phyloP scores from a whole-genome alignment of 2,888 invertebrate genomes.

The Fragum fragum region DNA sequence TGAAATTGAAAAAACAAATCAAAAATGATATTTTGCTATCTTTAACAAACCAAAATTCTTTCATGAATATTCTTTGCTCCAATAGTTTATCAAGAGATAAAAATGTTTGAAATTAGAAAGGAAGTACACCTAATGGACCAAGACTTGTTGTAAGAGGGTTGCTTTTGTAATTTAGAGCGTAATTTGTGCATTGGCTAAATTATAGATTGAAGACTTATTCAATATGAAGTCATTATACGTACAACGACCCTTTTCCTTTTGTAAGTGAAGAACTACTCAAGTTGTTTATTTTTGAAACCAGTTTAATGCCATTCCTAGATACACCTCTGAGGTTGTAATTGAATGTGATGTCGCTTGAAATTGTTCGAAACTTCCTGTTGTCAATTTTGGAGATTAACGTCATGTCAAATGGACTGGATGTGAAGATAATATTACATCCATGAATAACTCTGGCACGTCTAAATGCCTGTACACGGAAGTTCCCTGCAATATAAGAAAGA shows the following conservation, averaged over 20 bases:
- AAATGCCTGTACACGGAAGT: constrained; percentile 6
- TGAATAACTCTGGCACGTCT: constrained; percentile 42
- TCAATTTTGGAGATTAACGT: constrained; percentile 57
- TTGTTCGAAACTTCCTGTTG: constrained; percentile 44
- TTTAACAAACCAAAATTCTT: too few relatives aligned
- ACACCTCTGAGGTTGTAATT: constrained; percentile 68
- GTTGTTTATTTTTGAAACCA: constrained; percentile 71
- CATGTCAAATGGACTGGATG: constrained; percentile 55
- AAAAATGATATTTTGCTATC: too few relatives aligned
- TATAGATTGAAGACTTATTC: not conserved
- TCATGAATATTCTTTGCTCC: too few relatives aligned
- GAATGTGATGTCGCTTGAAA: constrained; percentile 60
- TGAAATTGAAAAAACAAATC: too few relatives aligned
- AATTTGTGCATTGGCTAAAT: too few relatives aligned
- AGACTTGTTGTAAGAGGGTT: too few relatives aligned
- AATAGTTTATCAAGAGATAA: too few relatives aligned
- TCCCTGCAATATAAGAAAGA: not conserved
- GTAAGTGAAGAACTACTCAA: constrained; percentile 67
- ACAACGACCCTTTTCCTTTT: constrained; percentile 58
- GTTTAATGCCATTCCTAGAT: constrained; percentile 67
- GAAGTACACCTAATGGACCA: too few relatives aligned
- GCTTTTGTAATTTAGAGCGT: too few relatives aligned
- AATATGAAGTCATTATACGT: constrained; percentile 9
- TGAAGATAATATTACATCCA: constrained; percentile 56
- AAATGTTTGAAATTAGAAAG: too few relatives aligned